phyloP scores from a whole-genome alignment of 2,113 vertebrate genomes.

The Mirounga angustirostris region DNA sequence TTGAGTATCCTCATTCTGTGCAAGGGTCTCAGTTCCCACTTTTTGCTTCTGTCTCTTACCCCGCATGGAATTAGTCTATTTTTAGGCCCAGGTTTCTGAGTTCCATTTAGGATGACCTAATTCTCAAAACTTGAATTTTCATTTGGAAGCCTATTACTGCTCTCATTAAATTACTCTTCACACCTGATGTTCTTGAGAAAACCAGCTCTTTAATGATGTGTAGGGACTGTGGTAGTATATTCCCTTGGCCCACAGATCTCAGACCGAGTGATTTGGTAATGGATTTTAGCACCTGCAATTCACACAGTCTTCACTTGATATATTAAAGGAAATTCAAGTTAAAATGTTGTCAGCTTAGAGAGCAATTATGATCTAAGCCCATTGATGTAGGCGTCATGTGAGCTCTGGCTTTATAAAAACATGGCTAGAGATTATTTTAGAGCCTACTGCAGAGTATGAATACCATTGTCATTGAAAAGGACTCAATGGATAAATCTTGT shows the following conservation, averaged over 20 bases:
- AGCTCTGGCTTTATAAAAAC: background rate
- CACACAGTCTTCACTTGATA: conserved; percentile 43
- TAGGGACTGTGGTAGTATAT: background rate
- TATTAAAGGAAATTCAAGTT: conserved; percentile 26
- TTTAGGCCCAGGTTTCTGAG: conserved; percentile 61
- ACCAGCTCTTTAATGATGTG: background rate
- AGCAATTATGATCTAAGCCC: background rate
- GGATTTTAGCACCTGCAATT: conserved; percentile 61
- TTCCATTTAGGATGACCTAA: conserved; percentile 70
- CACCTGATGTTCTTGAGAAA: conserved; percentile 54
- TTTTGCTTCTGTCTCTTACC: background rate
- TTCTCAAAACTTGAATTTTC: conserved; percentile 70
- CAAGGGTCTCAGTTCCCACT: background rate
- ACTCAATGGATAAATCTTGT: background rate
- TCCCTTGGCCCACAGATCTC: background rate
- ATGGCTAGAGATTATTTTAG: background rate
- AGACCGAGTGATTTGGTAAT: background rate
- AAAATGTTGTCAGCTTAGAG: conserved; percentile 43
- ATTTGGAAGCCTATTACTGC: conserved; percentile 53
- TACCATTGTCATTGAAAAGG: background rate
- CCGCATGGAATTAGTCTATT: conserved; percentile 55
- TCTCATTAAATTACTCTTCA: conserved; percentile 68
- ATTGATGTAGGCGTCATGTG: background rate
- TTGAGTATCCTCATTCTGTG: background rate
- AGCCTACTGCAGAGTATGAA: background rate